Evolutionary conservation across 2,797 vertebrate genomes (phyloP).

Genomic region (Hippopotamyrus pictus): DNA sequence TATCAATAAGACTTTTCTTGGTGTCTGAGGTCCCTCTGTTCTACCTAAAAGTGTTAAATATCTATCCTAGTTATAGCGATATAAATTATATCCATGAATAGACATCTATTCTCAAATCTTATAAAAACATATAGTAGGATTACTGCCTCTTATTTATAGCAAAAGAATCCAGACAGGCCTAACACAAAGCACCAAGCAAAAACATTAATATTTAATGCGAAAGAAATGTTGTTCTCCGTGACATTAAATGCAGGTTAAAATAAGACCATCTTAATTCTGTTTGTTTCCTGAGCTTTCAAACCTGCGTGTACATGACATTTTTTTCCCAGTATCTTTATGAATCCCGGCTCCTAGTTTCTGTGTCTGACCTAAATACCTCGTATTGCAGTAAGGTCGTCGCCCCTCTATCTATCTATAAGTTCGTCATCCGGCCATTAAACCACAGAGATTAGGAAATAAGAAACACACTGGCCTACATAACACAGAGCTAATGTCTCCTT

Average conservation of each 20-base stretch:
- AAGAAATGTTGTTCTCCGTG: neutral
- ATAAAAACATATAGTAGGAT: neutral
- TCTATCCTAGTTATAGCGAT: neutral
- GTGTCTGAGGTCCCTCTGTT: neutral
- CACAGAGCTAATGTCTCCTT: conserved; percentile 35
- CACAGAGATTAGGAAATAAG: neutral
- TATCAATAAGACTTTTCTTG: neutral
- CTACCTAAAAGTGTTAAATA: neutral
- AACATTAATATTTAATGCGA: neutral
- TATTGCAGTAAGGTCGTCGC: neutral
- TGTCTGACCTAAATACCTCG: neutral
- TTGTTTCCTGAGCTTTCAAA: neutral
- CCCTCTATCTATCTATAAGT: neutral
- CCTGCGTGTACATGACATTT: neutral
- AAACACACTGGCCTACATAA: conserved; percentile 9
- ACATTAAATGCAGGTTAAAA: neutral
- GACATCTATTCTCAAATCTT: neutral
- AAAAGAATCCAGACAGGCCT: neutral
- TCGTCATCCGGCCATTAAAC: neutral
- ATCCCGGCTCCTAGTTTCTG: neutral
- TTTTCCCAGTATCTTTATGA: neutral
- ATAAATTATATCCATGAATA: neutral
- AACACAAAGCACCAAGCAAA: neutral
- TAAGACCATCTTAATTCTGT: neutral
- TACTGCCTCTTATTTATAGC: neutral